Percentiles rank a stretch among this genome's conserved stretches.
phyloP scores from a whole-genome alignment of 2,113 vertebrate genomes.

The Elanoides forficatus region DNA sequence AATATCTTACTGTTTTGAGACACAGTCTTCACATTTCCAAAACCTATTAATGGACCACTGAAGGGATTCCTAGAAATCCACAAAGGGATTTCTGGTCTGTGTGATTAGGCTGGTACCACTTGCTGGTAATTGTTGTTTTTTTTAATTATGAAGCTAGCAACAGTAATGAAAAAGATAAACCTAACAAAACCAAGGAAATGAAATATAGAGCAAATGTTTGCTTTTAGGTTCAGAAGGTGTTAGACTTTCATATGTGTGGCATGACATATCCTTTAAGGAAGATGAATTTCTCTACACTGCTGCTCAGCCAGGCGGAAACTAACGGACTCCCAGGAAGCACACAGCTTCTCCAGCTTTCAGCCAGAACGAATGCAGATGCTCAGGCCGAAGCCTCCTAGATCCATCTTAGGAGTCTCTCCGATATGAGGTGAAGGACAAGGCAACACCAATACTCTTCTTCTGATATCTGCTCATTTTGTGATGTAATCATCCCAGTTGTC shows the following conservation, averaged over 20 bases:
- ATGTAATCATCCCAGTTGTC: background rate
- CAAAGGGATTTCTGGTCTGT: background rate
- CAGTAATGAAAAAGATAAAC: background rate
- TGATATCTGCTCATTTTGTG: background rate
- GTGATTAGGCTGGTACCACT: background rate
- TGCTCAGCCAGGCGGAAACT: background rate
- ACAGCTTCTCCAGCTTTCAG: background rate
- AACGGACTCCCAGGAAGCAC: background rate
- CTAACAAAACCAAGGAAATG: background rate
- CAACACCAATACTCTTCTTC: background rate
- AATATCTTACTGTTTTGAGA: background rate
- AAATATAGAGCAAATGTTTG: background rate
- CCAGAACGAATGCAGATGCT: background rate
- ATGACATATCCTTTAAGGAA: background rate
- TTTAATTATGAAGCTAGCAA: background rate
- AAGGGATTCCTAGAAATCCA: background rate
- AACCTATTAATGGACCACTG: background rate
- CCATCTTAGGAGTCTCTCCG: too few species aligned
- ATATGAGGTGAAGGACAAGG: background rate
- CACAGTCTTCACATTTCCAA: background rate
- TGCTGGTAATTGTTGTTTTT: background rate
- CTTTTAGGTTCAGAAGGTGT: background rate
- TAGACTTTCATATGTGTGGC: background rate
- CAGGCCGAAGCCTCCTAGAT: fast-evolving
- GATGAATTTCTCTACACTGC: background rate